Percentiles rank a stretch among this genome's conserved stretches.
Conservation (phyloP, 1,140 invertebrate genomes). For the Drosophila tsacasi region DNA sequence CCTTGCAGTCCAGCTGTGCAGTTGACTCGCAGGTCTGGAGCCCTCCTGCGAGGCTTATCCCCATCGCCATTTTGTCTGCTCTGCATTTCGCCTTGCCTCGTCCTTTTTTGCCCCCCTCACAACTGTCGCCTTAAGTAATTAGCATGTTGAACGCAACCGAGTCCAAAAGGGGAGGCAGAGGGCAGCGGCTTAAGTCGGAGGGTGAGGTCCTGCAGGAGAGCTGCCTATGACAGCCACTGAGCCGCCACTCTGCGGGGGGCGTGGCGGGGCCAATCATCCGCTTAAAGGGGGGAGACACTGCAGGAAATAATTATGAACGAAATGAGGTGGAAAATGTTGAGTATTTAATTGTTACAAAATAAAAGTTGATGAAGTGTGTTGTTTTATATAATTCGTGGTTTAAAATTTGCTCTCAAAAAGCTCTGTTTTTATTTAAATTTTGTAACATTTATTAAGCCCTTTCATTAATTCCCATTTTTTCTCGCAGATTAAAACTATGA, state of each 20-base stretch:
- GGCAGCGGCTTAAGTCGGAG: slow-evolving; percentile 3
- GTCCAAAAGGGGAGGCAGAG: not conserved
- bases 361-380: not conserved
- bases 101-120: slow-evolving; percentile 14
- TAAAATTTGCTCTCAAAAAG: no score
- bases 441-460: not conserved
- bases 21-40: slow-evolving; percentile 56
- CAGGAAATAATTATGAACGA: not conserved
- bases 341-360: no score
- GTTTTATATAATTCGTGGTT: not conserved
- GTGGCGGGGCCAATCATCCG: slow-evolving; percentile 50
- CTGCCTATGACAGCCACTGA: slow-evolving; percentile 33
- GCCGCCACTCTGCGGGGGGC: slow-evolving; percentile 8
- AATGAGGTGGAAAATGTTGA: not conserved
- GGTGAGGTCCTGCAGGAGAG: not conserved
- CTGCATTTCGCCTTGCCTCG: slow-evolving; percentile 45
- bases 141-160: slow-evolving; percentile 50
- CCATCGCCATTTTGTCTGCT: slow-evolving; percentile 31
- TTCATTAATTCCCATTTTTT: not conserved
- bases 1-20: slow-evolving; percentile 75
- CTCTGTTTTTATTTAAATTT: not conserved
- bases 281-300: slow-evolving; percentile 4
- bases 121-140: slow-evolving; percentile 72
- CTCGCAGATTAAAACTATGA: not conserved
- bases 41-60: slow-evolving; percentile 17